These are phyloP conservation scores for Eulithis testata DNA, from an alignment of 2,888 invertebrate genomes.

Conservation along the genomic window DNA sequence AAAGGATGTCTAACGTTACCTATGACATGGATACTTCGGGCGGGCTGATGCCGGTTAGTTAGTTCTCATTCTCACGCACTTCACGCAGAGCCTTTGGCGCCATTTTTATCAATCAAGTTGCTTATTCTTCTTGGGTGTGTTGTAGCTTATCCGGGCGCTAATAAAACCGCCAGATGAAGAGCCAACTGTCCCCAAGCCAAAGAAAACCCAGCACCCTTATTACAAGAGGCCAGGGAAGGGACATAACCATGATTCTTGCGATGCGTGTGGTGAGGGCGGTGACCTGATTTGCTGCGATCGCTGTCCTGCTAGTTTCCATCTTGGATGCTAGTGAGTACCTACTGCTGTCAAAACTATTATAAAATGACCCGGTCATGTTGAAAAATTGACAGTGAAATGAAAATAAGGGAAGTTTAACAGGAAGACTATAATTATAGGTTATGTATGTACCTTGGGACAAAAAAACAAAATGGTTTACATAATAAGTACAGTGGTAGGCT, in stretches of 20 bases:
- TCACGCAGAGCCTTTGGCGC: conserved; percentile 46
- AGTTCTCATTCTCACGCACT: conserved; percentile 16
- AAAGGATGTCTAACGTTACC: conserved; percentile 81
- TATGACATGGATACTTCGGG: conserved; percentile 92
- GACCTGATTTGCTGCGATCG: conserved; percentile 97
- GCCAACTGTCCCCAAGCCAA: conserved; percentile 83
- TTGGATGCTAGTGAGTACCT: conserved; percentile 95
- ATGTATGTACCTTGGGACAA: no score
- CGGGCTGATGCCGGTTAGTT: conserved; percentile 94
- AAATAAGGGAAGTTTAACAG: no score
- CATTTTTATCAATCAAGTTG: conserved; percentile 48
- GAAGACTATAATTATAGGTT: no score
- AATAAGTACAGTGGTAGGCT: no score
- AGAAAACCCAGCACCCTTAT: conserved; percentile 90
- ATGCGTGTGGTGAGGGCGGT: conserved; percentile 97
- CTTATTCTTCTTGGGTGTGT: conserved; percentile 41
- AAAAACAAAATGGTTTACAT: no score
- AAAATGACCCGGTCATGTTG: no score
- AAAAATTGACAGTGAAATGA: no score
- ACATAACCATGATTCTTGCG: conserved; percentile 96
- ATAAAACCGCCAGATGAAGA: conserved; percentile 95
- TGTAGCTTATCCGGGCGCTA: conserved; percentile 93
- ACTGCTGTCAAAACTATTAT: conserved; percentile 11
- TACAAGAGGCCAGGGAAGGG: conserved; percentile 94
- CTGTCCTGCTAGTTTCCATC: conserved; percentile 98